These are phyloP conservation scores for Acanthiza pusilla DNA, from an alignment of 2,797 vertebrate species.

Conservation along the genomic window DNA sequence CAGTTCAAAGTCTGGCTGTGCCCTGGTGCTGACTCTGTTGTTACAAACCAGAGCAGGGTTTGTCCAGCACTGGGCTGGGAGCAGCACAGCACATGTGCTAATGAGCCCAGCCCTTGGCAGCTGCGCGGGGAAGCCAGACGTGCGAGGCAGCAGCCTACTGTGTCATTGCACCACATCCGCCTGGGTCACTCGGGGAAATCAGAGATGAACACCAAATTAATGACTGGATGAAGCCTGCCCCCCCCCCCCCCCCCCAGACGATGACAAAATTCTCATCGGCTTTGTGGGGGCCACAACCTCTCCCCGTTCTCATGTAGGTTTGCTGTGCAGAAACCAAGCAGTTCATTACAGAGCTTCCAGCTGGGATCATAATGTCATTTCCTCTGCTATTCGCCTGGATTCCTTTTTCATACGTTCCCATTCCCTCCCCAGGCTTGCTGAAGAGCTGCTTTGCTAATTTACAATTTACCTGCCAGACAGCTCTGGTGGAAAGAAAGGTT, in stretches of 20 bases:
- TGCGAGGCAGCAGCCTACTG: background rate
- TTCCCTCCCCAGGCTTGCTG: background rate
- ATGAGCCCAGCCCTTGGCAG: background rate
- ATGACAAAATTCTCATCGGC: background rate
- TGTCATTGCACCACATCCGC: background rate
- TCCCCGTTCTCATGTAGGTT: background rate
- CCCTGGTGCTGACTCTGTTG: background rate
- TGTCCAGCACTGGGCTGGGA: background rate
- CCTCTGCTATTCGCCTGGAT: constrained; percentile 27
- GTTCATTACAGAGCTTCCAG: background rate
- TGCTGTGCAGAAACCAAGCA: background rate
- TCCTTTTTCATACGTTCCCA: constrained; percentile 9
- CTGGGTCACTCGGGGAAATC: background rate
- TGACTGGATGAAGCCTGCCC: background rate
- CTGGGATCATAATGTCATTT: constrained; percentile 50
- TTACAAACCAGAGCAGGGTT: background rate
- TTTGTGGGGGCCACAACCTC: background rate
- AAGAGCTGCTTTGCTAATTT: background rate
- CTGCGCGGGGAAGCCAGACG: fast-evolving
- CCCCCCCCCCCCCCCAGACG: background rate
- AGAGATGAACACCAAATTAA: background rate
- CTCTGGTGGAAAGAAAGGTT: background rate
- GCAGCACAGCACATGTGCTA: background rate
- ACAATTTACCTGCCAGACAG: background rate
- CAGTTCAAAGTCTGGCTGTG: background rate